phyloP scores from a whole-genome alignment of 1,140 invertebrate genomes.

The Trichonephila inaurata region DNA sequence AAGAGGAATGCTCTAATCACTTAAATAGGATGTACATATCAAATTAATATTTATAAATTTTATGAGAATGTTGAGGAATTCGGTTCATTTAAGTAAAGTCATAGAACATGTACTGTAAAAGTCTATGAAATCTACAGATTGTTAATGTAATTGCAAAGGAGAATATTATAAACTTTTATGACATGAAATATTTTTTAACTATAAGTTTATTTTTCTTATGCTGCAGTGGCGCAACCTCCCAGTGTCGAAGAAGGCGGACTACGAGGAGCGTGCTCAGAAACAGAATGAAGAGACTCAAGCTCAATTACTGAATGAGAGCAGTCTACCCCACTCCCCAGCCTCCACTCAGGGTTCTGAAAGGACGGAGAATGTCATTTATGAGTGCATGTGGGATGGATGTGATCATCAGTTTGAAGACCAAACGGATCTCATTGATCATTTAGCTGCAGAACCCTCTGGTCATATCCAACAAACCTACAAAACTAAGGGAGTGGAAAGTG shows the following conservation, averaged over 20 bases:
- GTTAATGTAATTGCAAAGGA: too few species aligned
- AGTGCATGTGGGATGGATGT: slow-evolving; percentile 94
- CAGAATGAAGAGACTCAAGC: slow-evolving; percentile 89
- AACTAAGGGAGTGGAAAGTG: slow-evolving; percentile 38
- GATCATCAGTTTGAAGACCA: slow-evolving; percentile 96
- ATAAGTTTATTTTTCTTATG: not conserved
- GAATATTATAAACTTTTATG: too few species aligned
- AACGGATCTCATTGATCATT: slow-evolving; percentile 93
- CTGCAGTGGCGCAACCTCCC: slow-evolving; percentile 94
- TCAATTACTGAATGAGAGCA: slow-evolving; percentile 76
- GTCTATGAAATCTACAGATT: too few species aligned
- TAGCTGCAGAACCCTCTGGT: slow-evolving; percentile 87
- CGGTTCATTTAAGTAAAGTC: too few species aligned
- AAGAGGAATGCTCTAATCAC: too few species aligned
- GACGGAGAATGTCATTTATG: slow-evolving; percentile 85
- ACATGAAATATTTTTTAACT: too few species aligned
- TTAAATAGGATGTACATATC: too few species aligned
- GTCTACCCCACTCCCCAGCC: slow-evolving; percentile 75
- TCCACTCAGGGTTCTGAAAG: slow-evolving; percentile 71
- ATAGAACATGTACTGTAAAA: too few species aligned
- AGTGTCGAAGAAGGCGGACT: slow-evolving; percentile 92
- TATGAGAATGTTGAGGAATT: too few species aligned
- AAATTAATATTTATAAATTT: too few species aligned
- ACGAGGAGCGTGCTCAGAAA: slow-evolving; percentile 93
- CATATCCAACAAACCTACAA: slow-evolving; percentile 81